phyloP scores from a whole-genome alignment of 2,888 invertebrate genomes.

The Tenodera sinensis region DNA sequence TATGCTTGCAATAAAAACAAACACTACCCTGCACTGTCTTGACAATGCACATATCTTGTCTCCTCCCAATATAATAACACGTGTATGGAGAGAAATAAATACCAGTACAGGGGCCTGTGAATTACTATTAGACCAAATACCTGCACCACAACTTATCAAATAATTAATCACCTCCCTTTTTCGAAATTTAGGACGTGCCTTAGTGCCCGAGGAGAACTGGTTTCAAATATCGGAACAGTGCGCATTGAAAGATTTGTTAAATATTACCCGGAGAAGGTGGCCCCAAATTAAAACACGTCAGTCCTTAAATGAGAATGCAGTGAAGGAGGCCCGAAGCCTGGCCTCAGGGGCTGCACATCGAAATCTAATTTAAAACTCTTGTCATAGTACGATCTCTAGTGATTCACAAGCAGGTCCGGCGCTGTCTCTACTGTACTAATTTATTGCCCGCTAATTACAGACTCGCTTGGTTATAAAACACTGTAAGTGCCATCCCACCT shows the following conservation, averaged over 20 bases:
- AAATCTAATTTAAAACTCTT: conserved; percentile 30
- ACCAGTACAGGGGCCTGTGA: background rate
- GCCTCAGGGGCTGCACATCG: conserved; percentile 11
- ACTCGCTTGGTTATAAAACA: conserved; percentile 26
- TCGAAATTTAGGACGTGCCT: background rate
- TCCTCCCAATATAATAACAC: background rate
- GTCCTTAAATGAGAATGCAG: background rate
- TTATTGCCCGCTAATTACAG: conserved; percentile 30
- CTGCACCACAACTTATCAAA: background rate
- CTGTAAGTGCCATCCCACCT: conserved; percentile 25
- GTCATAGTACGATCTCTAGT: conserved; percentile 10
- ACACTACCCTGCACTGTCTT: background rate
- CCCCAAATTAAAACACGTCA: background rate
- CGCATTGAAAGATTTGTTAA: background rate
- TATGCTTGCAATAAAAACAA: background rate
- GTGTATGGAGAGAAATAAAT: background rate
- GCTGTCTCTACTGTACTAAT: conserved; percentile 11
- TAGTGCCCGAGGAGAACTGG: background rate
- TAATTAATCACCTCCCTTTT: background rate
- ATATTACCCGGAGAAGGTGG: background rate
- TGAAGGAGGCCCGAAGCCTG: background rate
- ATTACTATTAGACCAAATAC: background rate
- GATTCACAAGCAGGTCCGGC: background rate
- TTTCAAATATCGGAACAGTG: background rate
- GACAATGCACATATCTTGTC: background rate